These are phyloP conservation scores for Periplaneta americana DNA, from an alignment of 1,140 invertebrate species.

Conservation along the genomic window DNA sequence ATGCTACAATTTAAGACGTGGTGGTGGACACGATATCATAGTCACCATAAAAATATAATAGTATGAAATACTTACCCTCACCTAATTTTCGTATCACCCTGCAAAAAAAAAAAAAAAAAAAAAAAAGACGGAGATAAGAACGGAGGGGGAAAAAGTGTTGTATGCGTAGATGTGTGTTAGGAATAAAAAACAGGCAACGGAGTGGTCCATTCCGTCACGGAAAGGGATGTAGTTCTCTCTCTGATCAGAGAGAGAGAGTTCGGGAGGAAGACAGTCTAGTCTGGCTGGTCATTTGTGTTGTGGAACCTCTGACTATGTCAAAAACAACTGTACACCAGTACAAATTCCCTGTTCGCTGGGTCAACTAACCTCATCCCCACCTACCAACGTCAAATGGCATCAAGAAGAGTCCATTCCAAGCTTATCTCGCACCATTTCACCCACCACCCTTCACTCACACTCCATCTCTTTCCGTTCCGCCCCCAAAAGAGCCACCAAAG, in stretches of 20 bases:
- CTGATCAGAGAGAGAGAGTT: not conserved
- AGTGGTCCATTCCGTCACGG: not conserved
- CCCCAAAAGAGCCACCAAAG: not conserved
- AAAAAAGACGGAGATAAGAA: not conserved
- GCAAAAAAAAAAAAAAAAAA: too few species aligned
- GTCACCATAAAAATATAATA: too few species aligned
- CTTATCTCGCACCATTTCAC: not conserved
- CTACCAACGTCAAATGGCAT: not conserved
- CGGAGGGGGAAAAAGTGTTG: not conserved
- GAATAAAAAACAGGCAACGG: not conserved
- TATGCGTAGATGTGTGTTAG: not conserved
- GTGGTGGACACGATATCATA: too few species aligned
- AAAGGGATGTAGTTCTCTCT: not conserved
- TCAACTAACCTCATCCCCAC: not conserved
- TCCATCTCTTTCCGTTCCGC: not conserved
- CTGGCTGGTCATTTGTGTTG: not conserved
- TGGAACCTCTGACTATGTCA: not conserved
- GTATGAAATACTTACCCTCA: too few species aligned
- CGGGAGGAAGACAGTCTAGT: not conserved
- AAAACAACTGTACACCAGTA: not conserved
- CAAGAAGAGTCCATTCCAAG: not conserved
- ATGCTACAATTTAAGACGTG: too few species aligned
- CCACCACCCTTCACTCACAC: not conserved
- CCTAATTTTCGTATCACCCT: not conserved
- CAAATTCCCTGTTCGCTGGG: not conserved